Base-by-base conservation (phyloP, 2,797 vertebrate species). In the Percopsis omiscomaycus region DNA sequence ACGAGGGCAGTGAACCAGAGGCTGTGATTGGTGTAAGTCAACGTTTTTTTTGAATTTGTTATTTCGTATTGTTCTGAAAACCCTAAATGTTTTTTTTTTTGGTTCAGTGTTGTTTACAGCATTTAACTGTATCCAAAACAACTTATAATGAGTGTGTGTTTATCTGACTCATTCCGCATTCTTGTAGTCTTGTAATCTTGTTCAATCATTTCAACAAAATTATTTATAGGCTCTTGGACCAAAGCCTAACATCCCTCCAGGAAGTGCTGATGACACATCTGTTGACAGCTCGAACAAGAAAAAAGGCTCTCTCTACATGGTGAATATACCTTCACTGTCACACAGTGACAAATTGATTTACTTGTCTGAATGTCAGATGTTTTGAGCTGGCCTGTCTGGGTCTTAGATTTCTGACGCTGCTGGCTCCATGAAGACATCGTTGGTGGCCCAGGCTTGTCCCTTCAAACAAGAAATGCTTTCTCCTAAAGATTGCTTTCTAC, bases 341-440 rank as follows among this genome's bases (percentile, higher is more conserved):
- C 47, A 16, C 29, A 11, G 45, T 27, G 27, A 8, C 15, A 14
- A 37, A 8, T 37, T 37, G 6, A 8, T 37, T 37, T 8, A 37
- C 8, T 37, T 37, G 5, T 37, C 32, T 37, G 32, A 37, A 37
- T 37, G 32, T 37, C n/a, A 37, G 1, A 45, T 64, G 4, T 48
- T 30, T 52, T 47, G 2, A 56, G 54, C 11, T 10, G 54, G 28
- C 49, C 9, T 70, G 29, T 63, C 15, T 67, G 47, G 54, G 61
- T 45, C 69, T 6, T 70, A 94, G 93, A 71, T 93, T 59, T 93
- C 93, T 10, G 86, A 93, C 75, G 88, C 83, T 28, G 22, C 81
- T 3, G 91, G 91, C 14, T 58, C 74, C 15, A 89, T 94, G 88
- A 80, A 75, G 3, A 12, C 69, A 8, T 72, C 79, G 5, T 0